Percentiles rank a stretch among this genome's conserved stretches.
phyloP scores from a whole-genome alignment of 2,888 invertebrate genomes.

The Coenonympha glycerion region DNA sequence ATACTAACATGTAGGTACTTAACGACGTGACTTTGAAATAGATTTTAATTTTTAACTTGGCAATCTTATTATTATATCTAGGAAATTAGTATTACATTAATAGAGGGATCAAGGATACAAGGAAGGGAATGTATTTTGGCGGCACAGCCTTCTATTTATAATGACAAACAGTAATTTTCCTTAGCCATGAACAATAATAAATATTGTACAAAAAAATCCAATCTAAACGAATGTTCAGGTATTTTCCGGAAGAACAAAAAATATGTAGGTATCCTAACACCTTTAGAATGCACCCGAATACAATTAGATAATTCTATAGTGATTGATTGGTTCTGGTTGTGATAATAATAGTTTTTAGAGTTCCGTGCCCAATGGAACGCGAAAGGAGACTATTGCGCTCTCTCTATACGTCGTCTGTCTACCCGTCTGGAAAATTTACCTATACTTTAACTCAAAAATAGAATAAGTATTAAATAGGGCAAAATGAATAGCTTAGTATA shows the following conservation, averaged over 20 bases:
- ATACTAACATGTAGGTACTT: too few relatives aligned
- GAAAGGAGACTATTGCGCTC: too few relatives aligned
- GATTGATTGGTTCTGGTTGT: not conserved
- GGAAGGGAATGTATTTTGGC: not conserved
- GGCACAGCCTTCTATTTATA: not conserved
- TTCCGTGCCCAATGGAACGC: too few relatives aligned
- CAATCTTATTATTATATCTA: too few relatives aligned
- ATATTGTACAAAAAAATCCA: not conserved
- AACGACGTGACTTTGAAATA: too few relatives aligned
- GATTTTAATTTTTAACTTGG: too few relatives aligned
- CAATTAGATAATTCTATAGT: slow-evolving; percentile 1
- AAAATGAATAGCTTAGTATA: too few relatives aligned
- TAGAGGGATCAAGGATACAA: not conserved
- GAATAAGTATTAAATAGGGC: too few relatives aligned
- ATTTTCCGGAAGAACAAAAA: slow-evolving; percentile 7
- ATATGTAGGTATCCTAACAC: not conserved
- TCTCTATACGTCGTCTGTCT: too few relatives aligned
- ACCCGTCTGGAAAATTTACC: too few relatives aligned
- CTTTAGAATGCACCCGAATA: not conserved
- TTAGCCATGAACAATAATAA: not conserved
- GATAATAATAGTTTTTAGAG: not conserved
- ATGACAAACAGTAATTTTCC: not conserved
- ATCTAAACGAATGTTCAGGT: not conserved
- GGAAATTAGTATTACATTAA: too few relatives aligned
- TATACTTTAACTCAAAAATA: too few relatives aligned